Base-by-base conservation (phyloP, 2,113 vertebrate genomes). In the Rostratula benghalensis region DNA sequence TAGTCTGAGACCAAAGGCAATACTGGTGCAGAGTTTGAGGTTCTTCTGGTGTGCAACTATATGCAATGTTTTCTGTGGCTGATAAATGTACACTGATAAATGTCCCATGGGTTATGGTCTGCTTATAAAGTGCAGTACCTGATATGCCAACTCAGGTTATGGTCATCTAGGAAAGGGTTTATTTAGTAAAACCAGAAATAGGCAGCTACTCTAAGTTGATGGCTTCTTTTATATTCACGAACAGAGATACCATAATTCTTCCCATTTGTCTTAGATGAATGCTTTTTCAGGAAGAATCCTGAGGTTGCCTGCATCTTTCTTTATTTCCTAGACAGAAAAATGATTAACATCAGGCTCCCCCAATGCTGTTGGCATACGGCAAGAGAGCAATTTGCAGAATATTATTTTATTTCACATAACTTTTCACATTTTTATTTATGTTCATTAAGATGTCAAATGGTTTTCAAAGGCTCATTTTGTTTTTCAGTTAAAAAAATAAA, bases 391-490 rank as follows among this genome's bases (percentile, higher is more conserved):
- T 87, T 64, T 90, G 48, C 12, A 12, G 35, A 79, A 59, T 28
- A 71, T 93, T 89, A 75, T 93, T 80, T 93, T 25, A 60, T 84
- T 91, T 71, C 35, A 33, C 75, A 43, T 82, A 89, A 84, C 25
- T 84, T 93, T 84, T 71, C 56, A 76, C 48, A 13, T 65, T 90
- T 96, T 85, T 83, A 73, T 83, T 79, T 85, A 51, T 71, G 33
- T 91, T 95, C 7, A 0, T 90, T 87, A 91, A 82, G 46, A 30
- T 87, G 70, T 83, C 70, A 87, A 19, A 33, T 64, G 9, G 19
- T 84, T 95, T 90, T 89, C 60, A 93, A 89, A 93, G 46, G 9
- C 37, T 87, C 5, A 7, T 76, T 91, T 94, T 75, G 23, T n/a
- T 82, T 91, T 90, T 51, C 43, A 68, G 25, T 30, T 24, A 41